Percentiles rank a stretch among this genome's conserved stretches.
These are phyloP conservation scores for Lota lota DNA, from an alignment of 2,113 vertebrate genomes.

Conservation along the genomic window DNA sequence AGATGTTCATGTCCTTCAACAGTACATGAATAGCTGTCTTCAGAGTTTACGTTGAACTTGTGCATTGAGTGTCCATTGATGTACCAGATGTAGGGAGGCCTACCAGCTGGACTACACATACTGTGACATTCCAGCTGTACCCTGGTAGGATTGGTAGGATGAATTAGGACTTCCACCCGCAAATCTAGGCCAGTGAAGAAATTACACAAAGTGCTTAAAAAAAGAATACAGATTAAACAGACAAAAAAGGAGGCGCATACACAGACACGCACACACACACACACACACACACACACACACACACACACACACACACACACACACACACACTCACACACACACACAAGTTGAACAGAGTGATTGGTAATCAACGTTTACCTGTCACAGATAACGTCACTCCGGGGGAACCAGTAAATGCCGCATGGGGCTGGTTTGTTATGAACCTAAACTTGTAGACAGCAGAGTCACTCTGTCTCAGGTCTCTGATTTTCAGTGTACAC, in stretches of 20 bases:
- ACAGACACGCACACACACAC: neutral
- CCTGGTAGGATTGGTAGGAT: neutral
- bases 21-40: conserved; percentile 14
- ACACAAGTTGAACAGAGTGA: neutral
- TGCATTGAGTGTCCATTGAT: neutral
- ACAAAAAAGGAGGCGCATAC: neutral
- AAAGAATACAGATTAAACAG: neutral
- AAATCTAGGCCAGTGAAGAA: neutral
- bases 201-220: neutral
- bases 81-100: neutral
- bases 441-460: conserved; percentile 7
- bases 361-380: neutral
- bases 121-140: conserved; percentile 5
- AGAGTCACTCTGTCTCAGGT: neutral
- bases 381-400: neutral
- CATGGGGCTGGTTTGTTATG: neutral
- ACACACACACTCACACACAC: conserved; percentile 3
- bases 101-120: neutral
- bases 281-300: conserved; percentile 6
- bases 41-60: neutral
- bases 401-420: neutral
- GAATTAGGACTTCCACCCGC: neutral
- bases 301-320: neutral
- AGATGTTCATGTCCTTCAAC: neutral
- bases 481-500: neutral